Evolutionary conservation across 2,888 invertebrate genomes (phyloP).

Genomic region (Parthenolecanium corni): DNA sequence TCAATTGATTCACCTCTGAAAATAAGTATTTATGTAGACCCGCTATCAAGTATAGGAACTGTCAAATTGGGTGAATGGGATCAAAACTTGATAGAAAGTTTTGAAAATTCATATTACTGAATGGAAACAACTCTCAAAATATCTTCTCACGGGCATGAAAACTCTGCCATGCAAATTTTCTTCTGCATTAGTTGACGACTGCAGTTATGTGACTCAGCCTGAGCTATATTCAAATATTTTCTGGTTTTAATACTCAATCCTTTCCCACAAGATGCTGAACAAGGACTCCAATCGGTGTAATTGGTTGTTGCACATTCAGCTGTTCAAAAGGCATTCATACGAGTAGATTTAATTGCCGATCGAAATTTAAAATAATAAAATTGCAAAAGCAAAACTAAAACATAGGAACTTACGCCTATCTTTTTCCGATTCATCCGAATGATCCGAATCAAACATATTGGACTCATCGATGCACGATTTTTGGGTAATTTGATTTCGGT

Average conservation of each 20-base stretch:
- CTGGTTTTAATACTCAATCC: slow-evolving; percentile 70
- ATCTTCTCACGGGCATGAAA: slow-evolving; percentile 49
- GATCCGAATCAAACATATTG: slow-evolving; percentile 30
- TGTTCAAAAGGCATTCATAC: slow-evolving; percentile 36
- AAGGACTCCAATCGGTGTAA: slow-evolving; percentile 66
- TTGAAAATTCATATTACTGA: background rate
- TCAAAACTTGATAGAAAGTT: background rate
- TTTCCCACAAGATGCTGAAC: slow-evolving; percentile 79
- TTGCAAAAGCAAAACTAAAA: too few relatives aligned
- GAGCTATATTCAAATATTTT: slow-evolving; percentile 54
- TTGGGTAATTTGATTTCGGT: slow-evolving; percentile 44
- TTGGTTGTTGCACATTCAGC: slow-evolving; percentile 68
- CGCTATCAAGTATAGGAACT: background rate
- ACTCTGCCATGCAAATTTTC: slow-evolving; percentile 76
- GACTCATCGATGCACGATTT: slow-evolving; percentile 36
- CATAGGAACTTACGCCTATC: slow-evolving; percentile 50
- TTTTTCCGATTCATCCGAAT: slow-evolving; percentile 53
- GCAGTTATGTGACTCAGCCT: slow-evolving; percentile 58
- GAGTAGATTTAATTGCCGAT: background rate
- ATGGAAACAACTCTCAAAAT: too few relatives aligned
- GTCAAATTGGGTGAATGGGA: background rate
- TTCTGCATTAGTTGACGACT: slow-evolving; percentile 66
- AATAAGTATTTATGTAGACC: too few relatives aligned
- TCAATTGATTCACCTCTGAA: slow-evolving; percentile 37
- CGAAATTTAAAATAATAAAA: too few relatives aligned